Evolutionary conservation across 53 echinoderm and acorn worm genomes (phyloP), one percentile per base, ranked within the genome.

Genomic region (Hippasteria phrygiana): DNA sequence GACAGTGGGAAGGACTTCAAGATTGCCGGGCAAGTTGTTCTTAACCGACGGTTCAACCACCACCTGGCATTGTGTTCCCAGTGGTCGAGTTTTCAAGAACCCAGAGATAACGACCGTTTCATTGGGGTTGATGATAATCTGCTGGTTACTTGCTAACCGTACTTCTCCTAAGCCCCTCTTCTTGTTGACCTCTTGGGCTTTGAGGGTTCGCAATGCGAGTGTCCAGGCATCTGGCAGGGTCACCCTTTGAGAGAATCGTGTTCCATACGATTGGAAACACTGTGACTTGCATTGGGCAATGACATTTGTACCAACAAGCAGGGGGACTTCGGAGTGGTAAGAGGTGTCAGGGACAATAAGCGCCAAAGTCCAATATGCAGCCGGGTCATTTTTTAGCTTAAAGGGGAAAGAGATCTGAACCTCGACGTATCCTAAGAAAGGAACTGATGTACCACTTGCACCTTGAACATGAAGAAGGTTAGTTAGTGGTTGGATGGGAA

Each of bases 221-320:
- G 28, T 27, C 64, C 29, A 64, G 64, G 64, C 64, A 14, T 28
- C 5, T 3, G 64, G 64, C 64, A 64, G 64, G 64, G 64, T 3
- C 31, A 20, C 64, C 33, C 28, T 64, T 28, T 64, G 64, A 32
- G 64, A 10, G 64, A 64, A 64, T 10, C 64, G 64, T 64, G 64
- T 28, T 29, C 64, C 64, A 64, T 64, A 64, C 64, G 64, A 10
- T 64, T 64, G 64, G 1, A 64, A 64, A 64, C 64, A 64, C 2
- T 64, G 64, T 3, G 64, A 64, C 33, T 20, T 64, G 31, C 64
- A 64, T 29, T 64, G 64, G 12, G 64, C 64, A 64, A 64, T 64
- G 6, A 64, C 64, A 64, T 64, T 64, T 3, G 64, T 64, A 29
- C 64, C 64, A 64, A 64, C 64, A 31, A 64, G 33, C 3, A 64